Evolutionary conservation across 2,113 vertebrate species (phyloP).

Genomic region (Myrmophylax atrothorax): DNA sequence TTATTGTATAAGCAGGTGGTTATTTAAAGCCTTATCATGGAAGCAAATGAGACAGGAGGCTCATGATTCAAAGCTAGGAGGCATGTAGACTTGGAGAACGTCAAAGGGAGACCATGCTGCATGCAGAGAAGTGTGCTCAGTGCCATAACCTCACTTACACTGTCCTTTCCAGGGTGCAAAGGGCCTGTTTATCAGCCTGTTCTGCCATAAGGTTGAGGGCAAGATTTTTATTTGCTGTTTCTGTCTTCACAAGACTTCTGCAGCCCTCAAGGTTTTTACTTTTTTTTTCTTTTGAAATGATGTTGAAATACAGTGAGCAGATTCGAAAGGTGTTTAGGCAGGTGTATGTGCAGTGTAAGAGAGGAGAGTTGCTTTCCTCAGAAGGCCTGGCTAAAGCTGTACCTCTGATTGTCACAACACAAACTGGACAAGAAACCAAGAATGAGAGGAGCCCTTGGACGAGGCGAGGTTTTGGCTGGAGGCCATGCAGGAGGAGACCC

Average conservation of each 20-base stretch:
- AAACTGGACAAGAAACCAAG: not conserved
- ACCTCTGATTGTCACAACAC: not conserved
- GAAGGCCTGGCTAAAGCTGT: not conserved
- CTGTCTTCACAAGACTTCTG: not conserved
- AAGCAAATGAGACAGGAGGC: not conserved
- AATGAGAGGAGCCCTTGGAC: not conserved
- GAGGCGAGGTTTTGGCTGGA: not conserved
- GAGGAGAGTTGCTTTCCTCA: not conserved
- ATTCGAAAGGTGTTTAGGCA: not conserved
- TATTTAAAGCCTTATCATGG: not conserved
- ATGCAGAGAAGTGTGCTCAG: not conserved
- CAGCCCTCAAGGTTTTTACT: not conserved
- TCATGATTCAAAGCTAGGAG: not conserved
- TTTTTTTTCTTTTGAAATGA: not conserved
- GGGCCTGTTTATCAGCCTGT: not conserved
- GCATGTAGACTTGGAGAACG: not conserved
- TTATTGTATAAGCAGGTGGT: not conserved
- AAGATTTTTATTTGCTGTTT: not conserved
- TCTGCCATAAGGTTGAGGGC: not conserved
- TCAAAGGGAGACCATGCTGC: not conserved
- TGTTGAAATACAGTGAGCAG: not conserved
- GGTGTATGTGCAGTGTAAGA: fast-evolving
- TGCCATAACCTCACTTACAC: fast-evolving
- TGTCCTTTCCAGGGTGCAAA: not conserved
- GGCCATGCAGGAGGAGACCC: fast-evolving